A percentile compares a stretch with the other conserved stretches of the same genome.
Evolutionary conservation across 1,140 invertebrate species (phyloP).

Genomic region (Tetraneura akinire): DNA sequence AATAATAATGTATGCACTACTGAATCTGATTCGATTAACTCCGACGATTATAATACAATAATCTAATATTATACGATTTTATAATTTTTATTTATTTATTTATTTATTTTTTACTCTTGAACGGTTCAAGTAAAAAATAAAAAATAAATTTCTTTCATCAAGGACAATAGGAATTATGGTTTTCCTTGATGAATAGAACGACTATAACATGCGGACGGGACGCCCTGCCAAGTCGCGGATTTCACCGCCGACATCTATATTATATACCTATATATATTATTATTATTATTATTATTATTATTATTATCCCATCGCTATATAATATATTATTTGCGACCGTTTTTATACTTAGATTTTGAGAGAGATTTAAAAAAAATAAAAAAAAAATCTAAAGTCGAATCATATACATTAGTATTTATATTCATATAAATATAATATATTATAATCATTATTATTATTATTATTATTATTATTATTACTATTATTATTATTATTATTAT

Average conservation of each 20-base stretch:
- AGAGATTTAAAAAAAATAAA: slow-evolving; percentile 5
- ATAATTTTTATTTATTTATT: too few relatives aligned
- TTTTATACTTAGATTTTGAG: too few relatives aligned
- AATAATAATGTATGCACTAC: too few relatives aligned
- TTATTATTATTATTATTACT: too few relatives aligned
- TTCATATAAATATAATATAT: neutral
- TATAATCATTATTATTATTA: too few relatives aligned
- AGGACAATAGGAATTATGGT: slow-evolving; percentile 36
- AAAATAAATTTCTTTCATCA: slow-evolving; percentile 26
- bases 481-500: too few relatives aligned
- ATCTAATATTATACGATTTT: too few relatives aligned
- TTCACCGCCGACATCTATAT: neutral
- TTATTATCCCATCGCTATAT: too few relatives aligned
- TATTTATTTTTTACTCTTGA: too few relatives aligned
- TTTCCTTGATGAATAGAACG: slow-evolving; percentile 35
- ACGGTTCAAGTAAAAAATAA: neutral
- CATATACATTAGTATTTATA: neutral
- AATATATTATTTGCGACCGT: neutral
- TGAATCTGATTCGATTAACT: slow-evolving; percentile 1
- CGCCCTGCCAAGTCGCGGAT: neutral
- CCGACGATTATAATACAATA: neutral
- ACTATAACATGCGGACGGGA: neutral
- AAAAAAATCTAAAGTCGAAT: neutral
- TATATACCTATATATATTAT: too few relatives aligned
- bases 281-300: too few relatives aligned